These are phyloP conservation scores for Strigamia crassipes DNA, from an alignment of 2,888 invertebrate species.

Conservation along the genomic window DNA sequence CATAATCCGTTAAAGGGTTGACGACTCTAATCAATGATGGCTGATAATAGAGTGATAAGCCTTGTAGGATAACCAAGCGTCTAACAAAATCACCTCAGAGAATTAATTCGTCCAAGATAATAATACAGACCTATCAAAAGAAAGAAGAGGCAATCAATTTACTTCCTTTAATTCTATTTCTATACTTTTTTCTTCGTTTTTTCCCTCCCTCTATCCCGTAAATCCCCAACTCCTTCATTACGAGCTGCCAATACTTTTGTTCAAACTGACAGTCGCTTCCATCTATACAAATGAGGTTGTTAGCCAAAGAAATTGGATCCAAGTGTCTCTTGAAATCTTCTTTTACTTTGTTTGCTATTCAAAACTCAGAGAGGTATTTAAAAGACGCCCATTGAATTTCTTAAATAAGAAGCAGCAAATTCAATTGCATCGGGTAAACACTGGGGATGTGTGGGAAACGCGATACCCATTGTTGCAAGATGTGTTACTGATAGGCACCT, in stretches of 20 bases:
- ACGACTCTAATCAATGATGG: constrained; percentile 40
- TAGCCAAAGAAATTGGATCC: constrained; percentile 34
- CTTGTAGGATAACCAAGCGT: constrained; percentile 25
- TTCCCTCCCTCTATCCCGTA: neutral
- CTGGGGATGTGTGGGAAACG: neutral
- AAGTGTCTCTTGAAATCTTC: constrained; percentile 20
- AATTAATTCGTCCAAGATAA: constrained; percentile 7
- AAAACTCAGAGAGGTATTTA: constrained; percentile 4
- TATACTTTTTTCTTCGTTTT: neutral
- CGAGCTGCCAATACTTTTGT: constrained; percentile 18
- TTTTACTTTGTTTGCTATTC: neutral
- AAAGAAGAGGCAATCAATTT: constrained; percentile 10
- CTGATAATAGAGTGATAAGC: constrained; percentile 40
- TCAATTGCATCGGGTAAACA: neutral
- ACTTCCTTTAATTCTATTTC: constrained; percentile 21
- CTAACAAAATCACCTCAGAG: neutral
- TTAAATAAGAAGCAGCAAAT: constrained; percentile 13
- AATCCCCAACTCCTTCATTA: neutral
- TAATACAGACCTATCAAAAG: neutral
- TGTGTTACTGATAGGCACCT: neutral
- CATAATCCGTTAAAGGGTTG: constrained; percentile 37
- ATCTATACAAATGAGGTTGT: constrained; percentile 28
- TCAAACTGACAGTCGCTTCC: constrained; percentile 10
- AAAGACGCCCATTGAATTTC: neutral
- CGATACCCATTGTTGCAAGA: neutral